Evolutionary conservation across 23 tunicate genomes (phyloP).

Genomic region (Ascidia mentula): DNA sequence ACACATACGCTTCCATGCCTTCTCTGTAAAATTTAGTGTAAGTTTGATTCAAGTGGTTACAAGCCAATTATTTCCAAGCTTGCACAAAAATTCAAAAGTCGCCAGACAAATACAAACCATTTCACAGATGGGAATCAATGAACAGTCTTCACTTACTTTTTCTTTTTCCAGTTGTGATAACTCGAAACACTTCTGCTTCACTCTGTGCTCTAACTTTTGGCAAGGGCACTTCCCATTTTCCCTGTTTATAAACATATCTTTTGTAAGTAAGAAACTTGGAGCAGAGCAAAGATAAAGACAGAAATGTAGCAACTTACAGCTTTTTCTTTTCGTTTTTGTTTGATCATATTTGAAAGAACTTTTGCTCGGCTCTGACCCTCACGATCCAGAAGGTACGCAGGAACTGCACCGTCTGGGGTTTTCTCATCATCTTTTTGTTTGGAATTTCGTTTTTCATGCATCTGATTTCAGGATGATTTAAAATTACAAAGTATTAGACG

Average conservation of each 20-base stretch:
- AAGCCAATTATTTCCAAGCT: neutral
- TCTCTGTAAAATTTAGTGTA: slow-evolving; percentile 32
- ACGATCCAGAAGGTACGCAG: slow-evolving; percentile 88
- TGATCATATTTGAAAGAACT: slow-evolving; percentile 95
- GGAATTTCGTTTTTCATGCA: slow-evolving; percentile 85
- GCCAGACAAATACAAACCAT: too few species aligned
- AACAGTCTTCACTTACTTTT: slow-evolving; percentile 52
- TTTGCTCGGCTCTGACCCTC: slow-evolving; percentile 90
- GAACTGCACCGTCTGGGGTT: slow-evolving; percentile 96
- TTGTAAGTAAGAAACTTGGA: too few species aligned
- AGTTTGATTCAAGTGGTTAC: neutral
- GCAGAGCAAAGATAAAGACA: neutral
- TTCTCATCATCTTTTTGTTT: slow-evolving; percentile 89
- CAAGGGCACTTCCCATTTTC: slow-evolving; percentile 89
- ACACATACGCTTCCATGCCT: slow-evolving; percentile 94
- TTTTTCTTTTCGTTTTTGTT: slow-evolving; percentile 94
- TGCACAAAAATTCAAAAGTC: slow-evolving; percentile 1
- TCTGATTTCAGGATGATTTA: slow-evolving; percentile 7
- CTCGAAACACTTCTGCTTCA: slow-evolving; percentile 94
- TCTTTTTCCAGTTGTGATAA: slow-evolving; percentile 90
- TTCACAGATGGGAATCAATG: too few species aligned
- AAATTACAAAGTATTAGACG: neutral
- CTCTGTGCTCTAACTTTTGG: slow-evolving; percentile 96
- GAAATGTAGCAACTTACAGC: slow-evolving; percentile 46
- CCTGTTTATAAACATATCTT: slow-evolving; percentile 19